Conservation (phyloP, 2,113 vertebrate species). For the Loxodonta africana region DNA sequence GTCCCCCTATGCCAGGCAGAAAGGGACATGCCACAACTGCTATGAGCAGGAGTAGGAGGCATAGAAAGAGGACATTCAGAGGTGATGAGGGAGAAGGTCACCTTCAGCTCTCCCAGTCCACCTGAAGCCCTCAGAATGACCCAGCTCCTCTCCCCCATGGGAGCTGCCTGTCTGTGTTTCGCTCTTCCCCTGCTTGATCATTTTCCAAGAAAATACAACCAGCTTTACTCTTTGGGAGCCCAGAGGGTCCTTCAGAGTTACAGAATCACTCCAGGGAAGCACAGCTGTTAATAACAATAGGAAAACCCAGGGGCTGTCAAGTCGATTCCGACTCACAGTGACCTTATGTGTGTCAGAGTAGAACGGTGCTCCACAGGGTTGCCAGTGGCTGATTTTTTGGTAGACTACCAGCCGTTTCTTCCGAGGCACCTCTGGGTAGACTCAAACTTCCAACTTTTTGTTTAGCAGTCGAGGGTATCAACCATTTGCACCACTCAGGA, state of each 20-base stretch:
- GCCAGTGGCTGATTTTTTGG: background rate
- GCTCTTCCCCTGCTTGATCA: background rate
- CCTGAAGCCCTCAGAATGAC: background rate
- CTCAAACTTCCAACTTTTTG: background rate
- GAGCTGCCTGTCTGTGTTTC: background rate
- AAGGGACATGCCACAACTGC: background rate
- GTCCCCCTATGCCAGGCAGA: background rate
- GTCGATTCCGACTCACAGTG: background rate
- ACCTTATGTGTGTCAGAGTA: background rate
- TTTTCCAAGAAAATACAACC: background rate
- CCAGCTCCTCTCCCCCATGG: background rate
- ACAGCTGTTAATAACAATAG: rapidly evolving
- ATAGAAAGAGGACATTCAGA: rapidly evolving
- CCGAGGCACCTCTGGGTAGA: background rate
- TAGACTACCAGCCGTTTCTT: background rate
- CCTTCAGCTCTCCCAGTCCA: background rate
- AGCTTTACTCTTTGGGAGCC: background rate
- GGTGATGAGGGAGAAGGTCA: too few species aligned
- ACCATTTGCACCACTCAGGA: background rate
- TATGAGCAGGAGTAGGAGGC: rapidly evolving
- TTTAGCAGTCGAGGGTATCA: background rate
- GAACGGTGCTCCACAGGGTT: background rate
- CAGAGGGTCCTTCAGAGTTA: rapidly evolving
- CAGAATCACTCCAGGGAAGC: background rate
- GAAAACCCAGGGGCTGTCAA: background rate